Evolutionary conservation across 2,888 invertebrate species (phyloP), one percentile per base, ranked within the genome.

Genomic region (Syritta pipiens): DNA sequence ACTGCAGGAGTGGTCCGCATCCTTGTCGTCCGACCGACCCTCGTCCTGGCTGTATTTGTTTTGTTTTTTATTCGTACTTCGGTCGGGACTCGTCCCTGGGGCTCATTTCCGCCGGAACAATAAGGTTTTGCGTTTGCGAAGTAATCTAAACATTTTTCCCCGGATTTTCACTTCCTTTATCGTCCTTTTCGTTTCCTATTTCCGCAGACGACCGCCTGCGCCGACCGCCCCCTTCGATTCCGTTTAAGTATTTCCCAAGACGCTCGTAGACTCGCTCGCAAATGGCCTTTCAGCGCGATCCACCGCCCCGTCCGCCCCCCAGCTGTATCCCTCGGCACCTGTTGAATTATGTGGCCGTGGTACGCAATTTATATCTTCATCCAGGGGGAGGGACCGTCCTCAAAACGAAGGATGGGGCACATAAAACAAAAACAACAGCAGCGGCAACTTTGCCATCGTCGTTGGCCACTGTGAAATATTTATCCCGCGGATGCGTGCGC

Each of bases 71-170:
- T 59, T 30, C n/a, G 26, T 67, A 35, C 7, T 26, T 35, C 46
- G 40, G 26, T 30, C 28, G 10, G n/a, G n/a, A n/a, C n/a, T 72
- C 48, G 35, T 72, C 77, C 65, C 53, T 57, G 68, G 67, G 60
- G 68, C 62, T 79, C 67, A 79, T 68, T 79, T 79, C 74, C 74
- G 79, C 32, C 79, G 79, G 74, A 79, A 79, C 74, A 79, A 79
- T 74, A 79, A 74, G 67, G 79, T 74, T 79, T 65, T 68, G 67
- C 67, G 62, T 79, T 48, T 51, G 57, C 68, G 62, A 57, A 79
- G 46, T 68, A 62, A 79, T 79, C 67, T 68, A 68, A 79, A 74
- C 67, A 74, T 79, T 72, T 77, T 72, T 48, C 6, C 12, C 59
- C 55, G 57, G 72, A 55, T 59, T 79, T 68, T 57, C 10, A 51